A percentile compares a stretch with the other conserved stretches of the same genome.
These are phyloP conservation scores for Drosophila leontia DNA, from an alignment of 1,140 invertebrate genomes.

Conservation along the genomic window DNA sequence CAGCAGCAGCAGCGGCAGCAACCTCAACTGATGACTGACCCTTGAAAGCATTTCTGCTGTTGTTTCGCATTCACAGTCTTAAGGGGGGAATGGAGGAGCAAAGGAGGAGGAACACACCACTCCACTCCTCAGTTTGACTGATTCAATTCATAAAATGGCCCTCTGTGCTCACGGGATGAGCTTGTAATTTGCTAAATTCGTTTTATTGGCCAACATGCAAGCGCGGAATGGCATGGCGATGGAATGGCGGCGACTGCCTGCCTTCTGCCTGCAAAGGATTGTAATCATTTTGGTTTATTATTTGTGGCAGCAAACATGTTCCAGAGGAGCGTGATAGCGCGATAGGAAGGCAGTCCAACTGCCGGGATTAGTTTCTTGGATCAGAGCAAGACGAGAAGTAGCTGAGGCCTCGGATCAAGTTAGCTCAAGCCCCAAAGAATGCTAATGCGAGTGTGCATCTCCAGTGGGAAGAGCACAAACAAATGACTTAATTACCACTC, in stretches of 20 bases:
- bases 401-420: constrained; percentile 19
- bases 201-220: constrained; percentile 82
- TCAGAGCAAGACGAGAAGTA: background rate
- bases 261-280: constrained; percentile 43
- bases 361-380: constrained; percentile 37
- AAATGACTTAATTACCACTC: constrained; percentile 78
- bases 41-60: constrained; percentile 70
- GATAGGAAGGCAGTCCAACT: constrained; percentile 28
- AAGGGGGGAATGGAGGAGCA: background rate
- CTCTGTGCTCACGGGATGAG: constrained; percentile 59
- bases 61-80: constrained; percentile 55
- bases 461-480: constrained; percentile 39
- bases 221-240: constrained; percentile 31
- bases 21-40: constrained; percentile 65
- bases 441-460: constrained; percentile 41
- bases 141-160: constrained; percentile 80
- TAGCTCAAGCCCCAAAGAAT: constrained; percentile 16
- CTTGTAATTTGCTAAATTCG: constrained; percentile 83
- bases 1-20: constrained; percentile 39
- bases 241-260: constrained; percentile 21
- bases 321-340: constrained; percentile 19
- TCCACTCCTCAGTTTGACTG: constrained; percentile 67
- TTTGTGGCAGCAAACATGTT: constrained; percentile 66
- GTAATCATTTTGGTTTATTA: constrained; percentile 81
- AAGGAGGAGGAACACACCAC: constrained; percentile 14